Base-by-base conservation (phyloP, 2,113 vertebrate species). In the Bubo scandiacus region DNA sequence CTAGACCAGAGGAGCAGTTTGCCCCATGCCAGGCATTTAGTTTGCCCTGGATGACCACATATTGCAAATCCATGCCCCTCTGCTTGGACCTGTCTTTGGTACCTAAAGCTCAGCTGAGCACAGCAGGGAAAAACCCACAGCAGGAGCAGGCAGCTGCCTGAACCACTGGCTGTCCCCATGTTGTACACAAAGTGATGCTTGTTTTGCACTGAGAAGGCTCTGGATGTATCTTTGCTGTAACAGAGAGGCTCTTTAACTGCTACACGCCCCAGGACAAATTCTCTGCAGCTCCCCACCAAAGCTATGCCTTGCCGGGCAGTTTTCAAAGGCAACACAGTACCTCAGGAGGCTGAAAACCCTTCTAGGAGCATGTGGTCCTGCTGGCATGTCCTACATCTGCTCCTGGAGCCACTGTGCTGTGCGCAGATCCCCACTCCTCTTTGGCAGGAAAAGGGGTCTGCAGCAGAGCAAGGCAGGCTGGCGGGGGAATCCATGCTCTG, bases 401-500 rank as follows among this genome's bases (percentile, higher is more conserved):
- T 42, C 8, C n/a, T 5, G 3, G 66, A 67, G 47, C 67, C 2
- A 2, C 66, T 12, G 30, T 23, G 80, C 23, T 34, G 15, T 26
- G 52, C 2, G 1, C 9, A 5, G 54, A 12, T 65, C 51, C 22
- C 63, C 1, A 2, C 77, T 82, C 22, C 54, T 68, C 29, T 80
- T 40, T 47, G 29, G 22, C n/a, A 23, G 49, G 80, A n/a, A 63
- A 58, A 21, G 34, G 27, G 57, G 20, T 62, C 43, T 42, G 45
- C 1, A 8, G 21, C 43, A 38, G 78, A 84, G 45, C 2, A 1
- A 29, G 26, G 23, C 34, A 18, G 36, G 61, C 58, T 51, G 75
- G 2, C 0, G 7, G 19, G 30, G 66, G 23, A 36, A 70, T n/a
- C 29, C 29, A 4, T 1, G 3, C 38, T 59, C 40, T 3, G 1